Evolutionary conservation across 2,113 vertebrate species (phyloP).

Genomic region (Phyllostomus discolor): DNA sequence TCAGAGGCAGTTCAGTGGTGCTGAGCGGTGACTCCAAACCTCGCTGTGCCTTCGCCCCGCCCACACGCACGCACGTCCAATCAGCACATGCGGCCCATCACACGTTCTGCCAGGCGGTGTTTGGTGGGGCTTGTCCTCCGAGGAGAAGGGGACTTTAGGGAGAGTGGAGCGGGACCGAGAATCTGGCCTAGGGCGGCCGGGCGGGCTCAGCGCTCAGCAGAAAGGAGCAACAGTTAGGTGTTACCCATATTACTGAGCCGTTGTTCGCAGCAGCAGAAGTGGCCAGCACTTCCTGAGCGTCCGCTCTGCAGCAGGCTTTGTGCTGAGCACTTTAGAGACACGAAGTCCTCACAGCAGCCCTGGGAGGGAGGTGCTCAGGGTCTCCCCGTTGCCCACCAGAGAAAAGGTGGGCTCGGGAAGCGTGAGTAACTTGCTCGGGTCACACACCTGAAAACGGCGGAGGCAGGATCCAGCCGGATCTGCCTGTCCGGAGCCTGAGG

Average conservation of each 20-base stretch:
- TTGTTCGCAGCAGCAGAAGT: not conserved
- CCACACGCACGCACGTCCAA: not conserved
- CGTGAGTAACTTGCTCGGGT: not conserved
- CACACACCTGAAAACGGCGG: not conserved
- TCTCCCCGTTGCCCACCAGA: not conserved
- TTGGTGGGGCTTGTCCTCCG: not conserved
- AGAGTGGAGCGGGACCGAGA: not conserved
- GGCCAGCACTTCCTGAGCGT: not conserved
- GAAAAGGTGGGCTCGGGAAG: not conserved
- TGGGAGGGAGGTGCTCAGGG: not conserved
- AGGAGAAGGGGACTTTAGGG: not conserved
- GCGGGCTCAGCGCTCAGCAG: not conserved
- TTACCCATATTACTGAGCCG: not conserved
- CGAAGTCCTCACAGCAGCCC: not conserved
- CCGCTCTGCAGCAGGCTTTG: not conserved
- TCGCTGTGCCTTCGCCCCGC: not conserved
- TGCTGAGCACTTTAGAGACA: not conserved
- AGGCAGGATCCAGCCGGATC: not conserved
- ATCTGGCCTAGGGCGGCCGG: not conserved
- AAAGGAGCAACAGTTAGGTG: not conserved
- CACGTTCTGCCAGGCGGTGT: not conserved
- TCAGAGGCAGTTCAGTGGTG: not conserved
- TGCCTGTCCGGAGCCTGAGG: not conserved
- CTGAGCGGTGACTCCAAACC: not conserved
- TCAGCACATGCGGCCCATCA: no score